Conservation (phyloP, 2,888 invertebrate species). For the Microdon myrmicae region DNA sequence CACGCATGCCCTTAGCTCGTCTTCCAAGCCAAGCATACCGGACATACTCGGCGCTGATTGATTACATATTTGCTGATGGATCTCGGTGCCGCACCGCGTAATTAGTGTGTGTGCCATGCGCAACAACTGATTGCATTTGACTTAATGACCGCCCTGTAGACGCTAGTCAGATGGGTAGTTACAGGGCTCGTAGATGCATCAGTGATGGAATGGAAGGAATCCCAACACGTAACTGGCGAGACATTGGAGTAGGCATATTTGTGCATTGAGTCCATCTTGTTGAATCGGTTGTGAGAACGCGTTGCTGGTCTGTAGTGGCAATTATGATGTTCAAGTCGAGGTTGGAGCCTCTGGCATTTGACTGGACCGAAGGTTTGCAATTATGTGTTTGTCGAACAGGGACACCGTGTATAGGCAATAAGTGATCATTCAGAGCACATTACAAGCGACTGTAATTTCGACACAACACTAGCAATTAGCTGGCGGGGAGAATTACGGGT, state of each 20-base stretch:
- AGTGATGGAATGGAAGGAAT: no score
- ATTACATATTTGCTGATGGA: slow-evolving; percentile 15
- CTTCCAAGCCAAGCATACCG: no score
- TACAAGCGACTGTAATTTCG: no score
- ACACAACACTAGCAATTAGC: no score
- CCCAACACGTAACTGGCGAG: no score
- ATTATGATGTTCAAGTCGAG: slow-evolving; percentile 2
- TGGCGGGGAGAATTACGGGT: no score
- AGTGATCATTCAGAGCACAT: no score
- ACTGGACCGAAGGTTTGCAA: neutral
- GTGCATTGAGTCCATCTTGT: slow-evolving; percentile 12
- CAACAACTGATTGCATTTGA: slow-evolving; percentile 10
- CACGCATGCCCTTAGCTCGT: no score
- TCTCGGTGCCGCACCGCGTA: slow-evolving; percentile 6
- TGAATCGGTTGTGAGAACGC: slow-evolving; percentile 13
- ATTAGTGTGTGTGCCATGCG: slow-evolving; percentile 8
- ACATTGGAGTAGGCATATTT: no score
- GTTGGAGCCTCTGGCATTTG: slow-evolving; percentile 2
- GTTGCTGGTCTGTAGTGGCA: neutral
- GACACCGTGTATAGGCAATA: slow-evolving; percentile 6
- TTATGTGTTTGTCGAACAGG: slow-evolving; percentile 11
- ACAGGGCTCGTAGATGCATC: neutral
- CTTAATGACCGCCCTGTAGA: slow-evolving; percentile 6
- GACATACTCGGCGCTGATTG: slow-evolving; percentile 7
- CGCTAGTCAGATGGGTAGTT: neutral